Evolutionary conservation across 2,888 invertebrate genomes (phyloP), one percentile per base, ranked within the genome.

Genomic region (Mantis religiosa): DNA sequence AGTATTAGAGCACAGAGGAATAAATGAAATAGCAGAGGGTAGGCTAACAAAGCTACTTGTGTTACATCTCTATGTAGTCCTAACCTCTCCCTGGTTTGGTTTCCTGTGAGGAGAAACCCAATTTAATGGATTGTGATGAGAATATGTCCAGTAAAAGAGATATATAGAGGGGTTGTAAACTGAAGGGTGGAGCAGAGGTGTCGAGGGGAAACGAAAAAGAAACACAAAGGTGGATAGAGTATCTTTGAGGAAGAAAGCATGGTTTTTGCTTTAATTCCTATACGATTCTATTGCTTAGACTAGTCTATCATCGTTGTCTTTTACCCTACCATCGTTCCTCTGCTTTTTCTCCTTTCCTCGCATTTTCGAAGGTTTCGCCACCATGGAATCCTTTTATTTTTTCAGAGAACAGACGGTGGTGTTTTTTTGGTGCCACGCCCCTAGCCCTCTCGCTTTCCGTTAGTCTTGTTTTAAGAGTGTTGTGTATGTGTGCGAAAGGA

Each of bases 241-340:
- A n/a, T 71, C 25, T 71, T 71, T 71, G 54, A 71, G 54, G 54
- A 71, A 71, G 54, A 71, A 71, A 20, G 54, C 20, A 20, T 71
- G 54, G 54, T 71, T 71, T 71, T 20, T 41, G 82, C 87, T 71
- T 87, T 87, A 87, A 87, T 87, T 87, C 87, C 82, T 87, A 87
- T 82, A 41, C 54, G 54, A 71, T 71, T 71, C 54, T 3, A 71
- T 71, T 71, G 54, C 54, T 25, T 71, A 71, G 54, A 71, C 54
- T 71, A 71, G 54, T 71, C 54, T 71, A 71, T 71, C 54, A 71
- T 71, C 54, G 54, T 71, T 71, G 20, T 71, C 54, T 71, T 20
- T 25, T 71, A 3, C 54, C 20, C 54, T 20, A 54, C 15, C 15
- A 71, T 20, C 54, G 25, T 71, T 71, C 20, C 20, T 25, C 25